Base-by-base conservation (phyloP, 1,140 invertebrate genomes). In the Thaumatotibia leucotreta region DNA sequence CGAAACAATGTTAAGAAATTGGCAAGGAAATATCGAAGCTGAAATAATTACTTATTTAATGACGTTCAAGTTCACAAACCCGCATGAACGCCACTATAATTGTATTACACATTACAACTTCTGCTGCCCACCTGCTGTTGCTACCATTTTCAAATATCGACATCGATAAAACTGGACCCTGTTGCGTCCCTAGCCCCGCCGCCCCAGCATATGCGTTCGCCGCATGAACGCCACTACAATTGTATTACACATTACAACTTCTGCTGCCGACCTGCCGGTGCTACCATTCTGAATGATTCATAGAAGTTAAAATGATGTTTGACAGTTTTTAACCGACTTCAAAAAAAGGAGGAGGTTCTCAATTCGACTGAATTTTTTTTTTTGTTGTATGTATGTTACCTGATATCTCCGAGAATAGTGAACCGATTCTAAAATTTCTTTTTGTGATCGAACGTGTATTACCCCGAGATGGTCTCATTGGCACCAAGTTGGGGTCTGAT, bases 181-280 rank as follows among this genome's bases (percentile, higher is more conserved):
- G 52, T 54, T n/a, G 50, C 9, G 50, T 54, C 20, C 50, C 50
- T 8, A 23, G 11, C 24, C 23, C 11, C 23, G 24, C 23, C 52
- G 52, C 24, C 39, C 39, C 24, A 14, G 52, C 52, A 58, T 58
- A 58, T 58, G 52, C 52, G 52, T 10, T 58, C 52, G 52, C 52
- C 52, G 52, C 52, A 58, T 58, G 52, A 58, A 27, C 52, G 52
- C 52, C 52, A 58, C 27, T 58, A 58, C 52, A 58, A 58, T 58
- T 58, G 52, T 27, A 29, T 58, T 58, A 58, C 27, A 58, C 52
- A 58, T 58, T 58, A 58, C 52, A 29, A 58, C 11, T 49, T 49
- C 39, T 58, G 23, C 50, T 24, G 52, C 24, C 39, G n/a, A 20
- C 39, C 14, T 45, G 39, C 14, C 14, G 17, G 1, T 45, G 11